A percentile compares a stretch with the other conserved stretches of the same genome.
These are phyloP conservation scores for Platanista minor DNA, from an alignment of 2,113 vertebrate genomes.

Conservation along the genomic window DNA sequence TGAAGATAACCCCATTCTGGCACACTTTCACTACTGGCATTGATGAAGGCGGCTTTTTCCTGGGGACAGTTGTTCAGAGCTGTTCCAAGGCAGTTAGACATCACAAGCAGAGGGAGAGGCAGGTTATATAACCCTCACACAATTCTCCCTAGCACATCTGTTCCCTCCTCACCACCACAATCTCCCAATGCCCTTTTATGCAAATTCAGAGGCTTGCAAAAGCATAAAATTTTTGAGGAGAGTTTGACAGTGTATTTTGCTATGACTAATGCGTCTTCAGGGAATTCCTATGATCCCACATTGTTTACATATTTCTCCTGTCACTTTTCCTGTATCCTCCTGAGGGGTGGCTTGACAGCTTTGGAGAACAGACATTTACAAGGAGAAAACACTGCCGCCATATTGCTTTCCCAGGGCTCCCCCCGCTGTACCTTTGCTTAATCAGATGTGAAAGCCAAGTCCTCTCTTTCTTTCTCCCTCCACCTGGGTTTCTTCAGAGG, in stretches of 20 bases:
- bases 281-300: background rate
- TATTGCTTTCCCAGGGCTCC: too few species aligned
- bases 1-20: background rate
- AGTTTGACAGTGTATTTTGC: background rate
- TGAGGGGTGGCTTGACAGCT: background rate
- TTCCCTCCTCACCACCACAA: background rate
- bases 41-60: background rate
- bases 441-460: background rate
- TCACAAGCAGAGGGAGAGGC: background rate
- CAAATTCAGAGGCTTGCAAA: background rate
- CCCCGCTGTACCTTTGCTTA: background rate
- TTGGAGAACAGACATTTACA: background rate
- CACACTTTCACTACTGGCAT: background rate
- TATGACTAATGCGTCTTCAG: background rate
- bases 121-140: background rate
- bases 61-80: background rate
- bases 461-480: background rate
- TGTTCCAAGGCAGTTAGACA: background rate
- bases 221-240: background rate
- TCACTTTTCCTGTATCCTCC: background rate
- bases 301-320: background rate
- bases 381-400: rapidly evolving
- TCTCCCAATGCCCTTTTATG: background rate
- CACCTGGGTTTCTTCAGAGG: background rate
- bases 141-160: background rate